phyloP scores from a whole-genome alignment of 2,113 vertebrate species.

The Micronisus gabar region DNA sequence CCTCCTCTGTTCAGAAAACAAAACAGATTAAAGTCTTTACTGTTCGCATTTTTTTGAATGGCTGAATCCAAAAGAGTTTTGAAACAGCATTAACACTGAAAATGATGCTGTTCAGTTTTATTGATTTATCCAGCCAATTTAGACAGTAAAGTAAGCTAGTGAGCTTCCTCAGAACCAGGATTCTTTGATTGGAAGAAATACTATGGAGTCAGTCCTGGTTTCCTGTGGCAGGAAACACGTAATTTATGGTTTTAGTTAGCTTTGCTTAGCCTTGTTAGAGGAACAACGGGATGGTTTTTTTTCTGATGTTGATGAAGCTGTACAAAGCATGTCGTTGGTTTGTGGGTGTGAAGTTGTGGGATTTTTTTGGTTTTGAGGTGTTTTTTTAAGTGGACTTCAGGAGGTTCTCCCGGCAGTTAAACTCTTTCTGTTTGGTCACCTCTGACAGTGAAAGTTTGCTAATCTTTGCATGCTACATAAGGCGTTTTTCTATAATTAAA shows the following conservation, averaged over 20 bases:
- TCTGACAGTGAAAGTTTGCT: neutral
- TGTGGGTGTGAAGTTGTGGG: neutral
- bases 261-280: neutral
- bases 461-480: neutral
- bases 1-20: neutral
- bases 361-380: neutral
- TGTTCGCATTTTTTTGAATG: neutral
- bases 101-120: neutral
- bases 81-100: neutral
- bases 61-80: neutral
- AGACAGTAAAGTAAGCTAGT: neutral
- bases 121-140: neutral
- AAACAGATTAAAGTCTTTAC: neutral
- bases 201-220: neutral
- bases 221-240: neutral
- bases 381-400: neutral
- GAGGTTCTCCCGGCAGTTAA: neutral
- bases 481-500: neutral
- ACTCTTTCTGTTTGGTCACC: neutral
- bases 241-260: neutral
- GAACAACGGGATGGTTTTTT: neutral
- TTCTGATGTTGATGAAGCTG: neutral
- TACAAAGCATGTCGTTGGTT: neutral
- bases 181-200: neutral
- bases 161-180: neutral